Evolutionary conservation across 2,113 vertebrate genomes (phyloP), one percentile per base, ranked within the genome.

Genomic region (Tiliqua scincoides): DNA sequence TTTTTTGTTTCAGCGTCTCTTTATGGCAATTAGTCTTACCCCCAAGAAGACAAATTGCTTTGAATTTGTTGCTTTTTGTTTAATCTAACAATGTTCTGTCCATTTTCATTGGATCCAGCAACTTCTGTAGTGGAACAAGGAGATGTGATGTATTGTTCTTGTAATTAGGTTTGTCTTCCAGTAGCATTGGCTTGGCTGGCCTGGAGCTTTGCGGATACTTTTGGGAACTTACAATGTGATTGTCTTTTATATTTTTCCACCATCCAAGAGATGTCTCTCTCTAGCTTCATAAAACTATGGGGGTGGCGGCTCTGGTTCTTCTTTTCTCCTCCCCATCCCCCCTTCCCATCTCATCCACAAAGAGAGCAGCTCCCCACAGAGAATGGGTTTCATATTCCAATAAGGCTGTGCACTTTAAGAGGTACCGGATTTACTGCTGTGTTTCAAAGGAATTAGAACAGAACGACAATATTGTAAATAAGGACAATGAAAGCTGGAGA

Each of bases 261-360:
- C 85, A 4, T 85, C 73, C 84, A 3, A 89, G 73, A 91, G 87
- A 78, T 57, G 63, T 88, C 84, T 86, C 75, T 77, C 73, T 86
- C 78, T 61, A 52, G 52, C 72, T 75, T 92, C 77, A 79, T 62
- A 84, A 35, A 43, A 23, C 8, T 79, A 1, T 40, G 52, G 21
- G 62, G 10, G 8, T 54, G 75, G 23, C 18, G 79, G 35, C 9
- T 59, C 12, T 54, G 1, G 3, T 30, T 57, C 5, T 48, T 4
- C 30, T 63, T 20, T 5, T 68, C 6, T 4, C 70, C 35, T 71
- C 70, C 35, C 35, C 17, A 4, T 17, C 12, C 12, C 12, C 52
- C 79, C 79, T 72, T 65, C 57, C 57, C 77, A 80, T 48, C 54
- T 88, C 35, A 30, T n/a, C 70, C 61, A 25, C 88, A 85, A 81